These are phyloP conservation scores for Tinea trinotella DNA, from an alignment of 2,888 invertebrate species.

Conservation along the genomic window DNA sequence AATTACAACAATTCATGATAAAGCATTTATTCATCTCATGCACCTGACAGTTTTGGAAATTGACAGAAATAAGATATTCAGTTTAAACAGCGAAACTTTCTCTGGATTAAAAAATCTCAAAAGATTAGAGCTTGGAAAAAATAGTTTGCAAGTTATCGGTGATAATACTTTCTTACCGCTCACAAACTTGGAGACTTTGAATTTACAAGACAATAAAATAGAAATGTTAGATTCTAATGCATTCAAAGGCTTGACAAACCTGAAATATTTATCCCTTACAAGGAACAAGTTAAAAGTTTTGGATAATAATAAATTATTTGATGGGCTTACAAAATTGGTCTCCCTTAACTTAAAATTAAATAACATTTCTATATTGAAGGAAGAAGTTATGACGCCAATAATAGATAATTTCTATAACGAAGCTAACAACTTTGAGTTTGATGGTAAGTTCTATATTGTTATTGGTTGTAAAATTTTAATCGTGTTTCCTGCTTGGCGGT, in stretches of 20 bases:
- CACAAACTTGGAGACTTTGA: conserved; percentile 38
- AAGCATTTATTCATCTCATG: conserved; percentile 80
- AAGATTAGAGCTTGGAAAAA: conserved; percentile 79
- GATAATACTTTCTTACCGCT: conserved; percentile 78
- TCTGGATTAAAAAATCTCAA: conserved; percentile 78
- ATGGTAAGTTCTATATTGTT: conserved; percentile 36
- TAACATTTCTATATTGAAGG: conserved; percentile 40
- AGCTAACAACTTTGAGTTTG: conserved; percentile 44
- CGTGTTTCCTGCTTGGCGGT: not conserved
- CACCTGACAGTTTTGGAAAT: conserved; percentile 84
- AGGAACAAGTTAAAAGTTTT: conserved; percentile 44
- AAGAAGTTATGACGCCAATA: conserved; percentile 46
- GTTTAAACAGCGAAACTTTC: conserved; percentile 82
- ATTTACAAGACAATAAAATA: conserved; percentile 55
- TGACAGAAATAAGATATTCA: conserved; percentile 79
- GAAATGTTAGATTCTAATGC: conserved; percentile 61
- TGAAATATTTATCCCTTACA: conserved; percentile 45
- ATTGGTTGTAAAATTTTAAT: not conserved
- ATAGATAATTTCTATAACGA: conserved; percentile 43
- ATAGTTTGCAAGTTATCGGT: conserved; percentile 81
- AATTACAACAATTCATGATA: conserved; percentile 86
- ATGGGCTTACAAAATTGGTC: conserved; percentile 37
- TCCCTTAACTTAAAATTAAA: conserved; percentile 50
- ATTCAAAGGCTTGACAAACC: conserved; percentile 44
- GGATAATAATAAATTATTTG: conserved; percentile 44